A percentile compares a stretch with the other conserved stretches of the same genome.
Conservation (phyloP, 92 coral and sea anemone genomes). For the Parazoanthus swiftii region DNA sequence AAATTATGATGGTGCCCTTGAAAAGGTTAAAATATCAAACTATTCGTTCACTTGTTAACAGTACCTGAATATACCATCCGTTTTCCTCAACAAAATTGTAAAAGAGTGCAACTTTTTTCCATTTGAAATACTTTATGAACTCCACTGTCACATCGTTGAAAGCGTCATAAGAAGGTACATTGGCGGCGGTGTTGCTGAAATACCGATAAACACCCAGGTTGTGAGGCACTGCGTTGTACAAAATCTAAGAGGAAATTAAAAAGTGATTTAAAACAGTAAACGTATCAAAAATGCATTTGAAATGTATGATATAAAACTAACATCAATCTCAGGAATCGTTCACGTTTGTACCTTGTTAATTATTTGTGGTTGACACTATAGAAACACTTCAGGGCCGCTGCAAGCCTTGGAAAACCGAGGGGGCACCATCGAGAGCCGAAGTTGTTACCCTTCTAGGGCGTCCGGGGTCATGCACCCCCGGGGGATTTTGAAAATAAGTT, state of each 20-base stretch:
- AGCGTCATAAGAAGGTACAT: constrained; percentile 38
- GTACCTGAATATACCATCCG: constrained; percentile 39
- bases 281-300: too few species aligned
- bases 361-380: too few species aligned
- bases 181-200: constrained; percentile 12
- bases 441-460: too few species aligned
- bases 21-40: too few species aligned
- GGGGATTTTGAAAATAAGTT: too few species aligned
- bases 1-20: background rate
- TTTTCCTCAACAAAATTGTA: constrained; percentile 12
- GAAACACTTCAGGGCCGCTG: too few species aligned
- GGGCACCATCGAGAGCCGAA: too few species aligned
- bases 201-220: background rate
- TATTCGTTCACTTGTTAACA: background rate
- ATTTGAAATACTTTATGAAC: constrained; percentile 23
- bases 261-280: background rate
- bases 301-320: too few species aligned
- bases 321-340: too few species aligned
- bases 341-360: too few species aligned
- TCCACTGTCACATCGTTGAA: constrained; percentile 31
- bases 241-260: constrained; percentile 7
- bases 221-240: constrained; percentile 32
- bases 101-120: constrained; percentile 37
- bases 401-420: too few species aligned
- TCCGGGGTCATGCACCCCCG: too few species aligned